phyloP scores from a whole-genome alignment of 35 echinoderm and acorn worm genomes.

The Anneissia japonica region DNA sequence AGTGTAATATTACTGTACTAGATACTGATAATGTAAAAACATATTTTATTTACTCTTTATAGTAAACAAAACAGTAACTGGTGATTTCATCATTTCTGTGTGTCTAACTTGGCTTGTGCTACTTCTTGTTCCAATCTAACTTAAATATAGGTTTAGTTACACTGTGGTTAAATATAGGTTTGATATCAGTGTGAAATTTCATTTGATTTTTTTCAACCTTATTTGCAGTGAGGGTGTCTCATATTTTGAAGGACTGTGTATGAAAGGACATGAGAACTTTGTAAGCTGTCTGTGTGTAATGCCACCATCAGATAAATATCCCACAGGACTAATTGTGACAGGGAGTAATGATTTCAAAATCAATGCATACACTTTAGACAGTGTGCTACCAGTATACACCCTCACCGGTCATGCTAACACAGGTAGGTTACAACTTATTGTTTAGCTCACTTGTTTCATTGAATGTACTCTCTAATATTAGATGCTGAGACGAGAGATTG shows the following conservation, averaged over 20 bases:
- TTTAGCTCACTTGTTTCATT: no score
- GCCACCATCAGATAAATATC: conserved; percentile 79
- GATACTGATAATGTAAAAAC: not conserved
- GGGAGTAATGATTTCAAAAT: conserved; percentile 91
- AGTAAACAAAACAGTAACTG: not conserved
- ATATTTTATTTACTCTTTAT: not conserved
- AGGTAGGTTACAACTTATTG: conserved; percentile 24
- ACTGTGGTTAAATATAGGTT: not conserved
- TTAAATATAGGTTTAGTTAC: not conserved
- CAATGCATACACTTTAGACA: conserved; percentile 82
- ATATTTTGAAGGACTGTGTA: conserved; percentile 59
- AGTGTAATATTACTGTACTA: no score
- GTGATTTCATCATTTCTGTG: not conserved
- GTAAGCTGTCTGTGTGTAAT: conserved; percentile 68
- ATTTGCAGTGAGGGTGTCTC: conserved; percentile 60
- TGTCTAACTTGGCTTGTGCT: not conserved
- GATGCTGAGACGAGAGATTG: no score
- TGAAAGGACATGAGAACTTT: conserved; percentile 91
- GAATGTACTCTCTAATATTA: no score
- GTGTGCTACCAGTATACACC: conserved; percentile 67
- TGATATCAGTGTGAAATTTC: not conserved
- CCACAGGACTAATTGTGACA: conserved; percentile 74
- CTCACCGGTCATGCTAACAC: conserved; percentile 57
- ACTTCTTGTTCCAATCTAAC: not conserved
- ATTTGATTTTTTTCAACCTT: conserved; percentile 33